Base-by-base conservation (phyloP, 1,140 invertebrate genomes). In the Sycobia sp. region DNA sequence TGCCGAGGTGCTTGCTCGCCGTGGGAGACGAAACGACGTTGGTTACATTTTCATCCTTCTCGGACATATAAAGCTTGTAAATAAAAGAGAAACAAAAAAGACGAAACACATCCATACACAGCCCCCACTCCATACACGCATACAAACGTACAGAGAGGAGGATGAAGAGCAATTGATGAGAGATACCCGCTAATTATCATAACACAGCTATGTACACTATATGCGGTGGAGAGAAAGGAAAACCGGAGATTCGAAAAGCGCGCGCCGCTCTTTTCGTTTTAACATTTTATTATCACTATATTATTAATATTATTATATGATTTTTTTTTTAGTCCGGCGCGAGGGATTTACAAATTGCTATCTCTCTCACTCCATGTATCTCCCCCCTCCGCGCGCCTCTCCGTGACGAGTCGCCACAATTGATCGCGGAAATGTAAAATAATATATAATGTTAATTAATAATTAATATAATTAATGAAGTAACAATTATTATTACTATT, bases 401-500 rank as follows among this genome's bases (percentile, higher is more conserved):
- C n/a, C n/a, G n/a, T n/a, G n/a, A 16, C 67, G 61, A 69, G 68
- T 65, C 34, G 56, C 71, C 65, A 70, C 41, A 22, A n/a, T 18
- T 32, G 41, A 62, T 51, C 66, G 49, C 18, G 68, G 57, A 71
- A 68, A 47, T 77, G 73, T 74, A 79, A 76, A 72, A 73, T 74
- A 77, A 77, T 77, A 77, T 74, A 73, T 74, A 74, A 73, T 74
- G 68, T 73, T 72, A 73, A 73, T 71, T 70, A 70, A 69, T 69
- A 68, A 67, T 69, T 67, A 71, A 68, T 70, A 70, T 56, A 64
- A 63, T 61, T 70, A 46, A n/a, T n/a, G n/a, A n/a, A 67, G 67
- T 71, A 62, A 67, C 67, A 27, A 71, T 66, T 54, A 67, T 65
- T 54, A 68, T 68, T 66, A 68, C 71, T 72, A 76, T 71, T 71